Conservation (phyloP, 2,888 invertebrate species). For the Drosophila birchii region DNA sequence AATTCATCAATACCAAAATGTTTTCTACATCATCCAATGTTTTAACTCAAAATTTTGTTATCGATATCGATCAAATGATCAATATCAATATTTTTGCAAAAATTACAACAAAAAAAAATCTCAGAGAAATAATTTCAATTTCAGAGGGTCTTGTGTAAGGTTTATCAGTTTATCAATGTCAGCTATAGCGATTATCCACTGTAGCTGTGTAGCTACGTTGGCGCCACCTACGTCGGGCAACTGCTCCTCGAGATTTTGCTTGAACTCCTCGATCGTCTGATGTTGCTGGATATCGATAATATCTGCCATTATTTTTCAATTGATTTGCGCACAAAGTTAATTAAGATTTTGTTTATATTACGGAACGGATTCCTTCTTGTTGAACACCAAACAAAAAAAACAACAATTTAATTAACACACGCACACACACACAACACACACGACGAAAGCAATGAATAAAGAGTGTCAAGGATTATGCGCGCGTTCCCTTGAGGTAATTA, state of each 20-base stretch:
- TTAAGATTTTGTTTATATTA: conserved; percentile 25
- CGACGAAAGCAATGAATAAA: conserved; percentile 9
- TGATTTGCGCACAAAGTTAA: conserved; percentile 51
- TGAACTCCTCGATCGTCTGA: conserved; percentile 79
- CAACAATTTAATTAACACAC: conserved; percentile 17
- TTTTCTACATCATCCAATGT: background rate
- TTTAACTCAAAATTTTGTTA: background rate
- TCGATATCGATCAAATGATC: background rate
- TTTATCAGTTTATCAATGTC: background rate
- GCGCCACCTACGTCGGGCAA: conserved; percentile 81
- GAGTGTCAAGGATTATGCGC: conserved; percentile 37
- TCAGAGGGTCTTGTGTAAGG: background rate
- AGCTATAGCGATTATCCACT: conserved; percentile 24
- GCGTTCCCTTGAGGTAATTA: background rate
- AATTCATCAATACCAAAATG: background rate
- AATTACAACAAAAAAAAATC: no score
- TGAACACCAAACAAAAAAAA: conserved; percentile 21
- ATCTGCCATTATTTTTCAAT: conserved; percentile 77
- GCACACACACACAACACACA: conserved; percentile 3
- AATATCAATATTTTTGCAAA: background rate
- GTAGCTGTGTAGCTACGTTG: background rate
- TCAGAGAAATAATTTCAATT: background rate
- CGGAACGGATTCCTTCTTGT: conserved; percentile 12
- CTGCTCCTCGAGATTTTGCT: conserved; percentile 77
- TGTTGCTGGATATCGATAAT: conserved; percentile 80